phyloP scores from a whole-genome alignment of 2,797 vertebrate genomes.

The Zalophus californianus region DNA sequence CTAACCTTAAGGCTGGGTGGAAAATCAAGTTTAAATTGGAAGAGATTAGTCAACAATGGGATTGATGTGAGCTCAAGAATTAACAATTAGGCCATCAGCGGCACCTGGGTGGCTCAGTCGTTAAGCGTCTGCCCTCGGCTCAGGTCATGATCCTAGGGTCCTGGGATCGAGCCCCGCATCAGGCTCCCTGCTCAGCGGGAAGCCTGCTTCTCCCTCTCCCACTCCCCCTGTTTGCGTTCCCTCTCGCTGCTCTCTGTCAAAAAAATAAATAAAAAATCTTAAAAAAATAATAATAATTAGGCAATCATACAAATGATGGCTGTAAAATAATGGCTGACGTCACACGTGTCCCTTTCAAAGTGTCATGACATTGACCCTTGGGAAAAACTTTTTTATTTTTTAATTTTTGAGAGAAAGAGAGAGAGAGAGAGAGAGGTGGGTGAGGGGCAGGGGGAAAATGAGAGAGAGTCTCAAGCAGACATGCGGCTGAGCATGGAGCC shows the following conservation, averaged over 20 bases:
- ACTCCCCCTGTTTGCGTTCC: too few relatives aligned
- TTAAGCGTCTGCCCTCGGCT: too few relatives aligned
- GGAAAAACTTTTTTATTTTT: not conserved
- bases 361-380: too few relatives aligned
- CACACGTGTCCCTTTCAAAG: not conserved
- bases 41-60: not conserved
- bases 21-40: not conserved
- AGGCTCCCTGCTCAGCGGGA: too few relatives aligned
- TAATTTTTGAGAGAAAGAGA: not conserved
- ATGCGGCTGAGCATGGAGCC: not conserved
- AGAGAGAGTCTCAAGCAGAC: not conserved
- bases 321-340: not conserved
- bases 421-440: not conserved
- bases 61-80: not conserved
- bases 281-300: not conserved
- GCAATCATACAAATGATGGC: too few relatives aligned
- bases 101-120: too few relatives aligned
- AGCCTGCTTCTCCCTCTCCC: too few relatives aligned
- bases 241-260: too few relatives aligned
- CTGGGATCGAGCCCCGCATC: too few relatives aligned
- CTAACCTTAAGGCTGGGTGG: not conserved
- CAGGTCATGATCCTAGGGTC: too few relatives aligned
- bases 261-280: too few relatives aligned
- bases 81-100: not conserved
- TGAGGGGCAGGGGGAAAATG: not conserved